Evolutionary conservation across 2,888 invertebrate species (phyloP), one percentile per base, ranked within the genome.

Genomic region (Rambutsinella grinnellia): DNA sequence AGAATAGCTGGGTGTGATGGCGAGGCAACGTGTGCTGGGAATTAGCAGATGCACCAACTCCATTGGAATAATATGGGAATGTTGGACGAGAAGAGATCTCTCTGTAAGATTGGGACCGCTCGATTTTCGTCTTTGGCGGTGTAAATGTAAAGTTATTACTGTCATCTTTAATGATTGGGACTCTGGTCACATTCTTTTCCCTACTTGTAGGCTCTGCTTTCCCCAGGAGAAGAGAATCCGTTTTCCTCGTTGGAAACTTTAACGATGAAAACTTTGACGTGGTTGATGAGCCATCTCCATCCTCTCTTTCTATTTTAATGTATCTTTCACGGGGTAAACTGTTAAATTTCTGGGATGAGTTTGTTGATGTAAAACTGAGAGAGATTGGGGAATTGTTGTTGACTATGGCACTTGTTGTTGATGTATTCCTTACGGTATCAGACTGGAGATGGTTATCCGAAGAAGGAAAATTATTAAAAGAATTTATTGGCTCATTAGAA

Each of bases 301-400:
- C 62, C 44, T 79, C 81, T 10, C 81, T 44, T 49, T 81, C 81
- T 47, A 81, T 81, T 21, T 76, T 60, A 66, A 81, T 79, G 24
- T 69, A 66, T 54, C 79, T 63, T 36, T 81, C 79, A 49, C 81
- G 61, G 19, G 79, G 81, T 26, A 81, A 70, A 67, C 81, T 81
- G 69, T 77, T 76, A 62, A 79, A 81, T 72, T 79, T 78, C 15
- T 58, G 27, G 63, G 56, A 56, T 3, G 65, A 65, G 26, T 13
- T 66, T n/a, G 57, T 56, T 2, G 61, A 51, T 5, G 75, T 71
- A 53, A 68, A 66, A 27, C 69, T 78, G 19, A 69, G 68, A 17
- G 67, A 79, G 19, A 74, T 75, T 27, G 65, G 67, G 19, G 74
- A 74, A 26, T 58, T 67, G n/a, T 56, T 72, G 58, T 58, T 74